phyloP scores from a whole-genome alignment of 2,888 invertebrate genomes.

The Baronia brevicornis region DNA sequence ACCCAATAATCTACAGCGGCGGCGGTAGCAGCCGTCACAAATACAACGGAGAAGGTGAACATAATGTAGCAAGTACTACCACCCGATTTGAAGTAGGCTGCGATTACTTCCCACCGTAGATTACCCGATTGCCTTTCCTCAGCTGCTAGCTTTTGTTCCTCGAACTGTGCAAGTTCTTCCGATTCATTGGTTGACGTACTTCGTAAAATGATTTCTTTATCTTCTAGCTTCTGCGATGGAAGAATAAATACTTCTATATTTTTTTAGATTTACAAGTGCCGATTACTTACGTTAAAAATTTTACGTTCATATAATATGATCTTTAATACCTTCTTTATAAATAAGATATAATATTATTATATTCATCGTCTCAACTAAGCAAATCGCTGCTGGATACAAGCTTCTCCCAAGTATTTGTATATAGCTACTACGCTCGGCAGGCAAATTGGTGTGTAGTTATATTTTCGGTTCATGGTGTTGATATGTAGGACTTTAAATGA shows the following conservation, averaged over 20 bases:
- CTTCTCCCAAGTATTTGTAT: no score
- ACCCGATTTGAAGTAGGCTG: constrained; percentile 51
- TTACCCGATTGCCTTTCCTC: constrained; percentile 60
- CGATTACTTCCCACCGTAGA: constrained; percentile 53
- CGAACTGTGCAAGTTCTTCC: constrained; percentile 45
- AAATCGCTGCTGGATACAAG: no score
- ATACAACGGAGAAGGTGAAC: constrained; percentile 37
- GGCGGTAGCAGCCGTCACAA: constrained; percentile 76
- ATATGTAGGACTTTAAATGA: no score
- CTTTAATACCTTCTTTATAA: no score
- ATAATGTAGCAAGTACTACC: constrained; percentile 44
- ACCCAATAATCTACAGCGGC: constrained; percentile 83
- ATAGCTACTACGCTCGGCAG: no score
- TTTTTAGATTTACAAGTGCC: neutral
- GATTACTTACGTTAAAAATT: constrained; percentile 2
- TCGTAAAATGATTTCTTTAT: constrained; percentile 30
- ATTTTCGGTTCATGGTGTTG: no score
- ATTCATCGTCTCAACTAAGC: no score
- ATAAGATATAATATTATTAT: no score
- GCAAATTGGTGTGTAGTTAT: no score
- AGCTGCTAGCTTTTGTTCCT: constrained; percentile 50
- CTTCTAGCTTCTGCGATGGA: constrained; percentile 31
- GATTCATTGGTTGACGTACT: constrained; percentile 32
- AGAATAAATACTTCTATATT: constrained; percentile 1
- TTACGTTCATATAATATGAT: no score